Conservation (phyloP, 30 jellyfish, hydroid and myxozoan species). For the Aurelia coerulea region DNA sequence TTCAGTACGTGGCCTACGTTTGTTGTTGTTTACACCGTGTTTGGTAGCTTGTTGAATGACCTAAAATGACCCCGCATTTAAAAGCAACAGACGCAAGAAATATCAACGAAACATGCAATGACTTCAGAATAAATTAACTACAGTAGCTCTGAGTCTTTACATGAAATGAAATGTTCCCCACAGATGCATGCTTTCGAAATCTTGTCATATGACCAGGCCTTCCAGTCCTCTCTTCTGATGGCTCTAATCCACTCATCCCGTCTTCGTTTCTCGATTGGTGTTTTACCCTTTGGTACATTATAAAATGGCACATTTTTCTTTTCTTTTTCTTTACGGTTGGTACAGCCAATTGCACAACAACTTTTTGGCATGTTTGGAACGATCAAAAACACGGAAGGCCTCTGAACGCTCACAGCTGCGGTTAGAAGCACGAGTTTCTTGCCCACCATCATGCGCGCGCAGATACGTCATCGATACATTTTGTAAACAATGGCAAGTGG, state of each 20-base stretch:
- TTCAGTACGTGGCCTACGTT: no score
- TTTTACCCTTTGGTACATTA: conserved; percentile 38
- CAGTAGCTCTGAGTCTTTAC: conserved; percentile 1
- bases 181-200: conserved; percentile 40
- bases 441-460: conserved; percentile 52
- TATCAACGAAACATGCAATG: background rate
- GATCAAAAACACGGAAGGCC: background rate
- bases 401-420: conserved; percentile 1
- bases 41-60: no score
- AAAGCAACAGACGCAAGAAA: background rate
- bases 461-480: background rate
- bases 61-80: background rate
- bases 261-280: conserved; percentile 49
- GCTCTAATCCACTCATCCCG: conserved; percentile 54
- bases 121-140: background rate
- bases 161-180: conserved; percentile 49
- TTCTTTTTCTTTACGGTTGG: conserved; percentile 21
- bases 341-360: conserved; percentile 56
- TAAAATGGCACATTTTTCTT: conserved; percentile 20
- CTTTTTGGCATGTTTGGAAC: conserved; percentile 38
- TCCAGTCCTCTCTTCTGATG: conserved; percentile 49
- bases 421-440: background rate
- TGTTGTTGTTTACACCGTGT: no score
- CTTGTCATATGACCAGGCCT: conserved; percentile 36
- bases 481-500: conserved; percentile 17